Evolutionary conservation across 2,797 vertebrate species (phyloP).

Genomic region (Saxicola maurus): DNA sequence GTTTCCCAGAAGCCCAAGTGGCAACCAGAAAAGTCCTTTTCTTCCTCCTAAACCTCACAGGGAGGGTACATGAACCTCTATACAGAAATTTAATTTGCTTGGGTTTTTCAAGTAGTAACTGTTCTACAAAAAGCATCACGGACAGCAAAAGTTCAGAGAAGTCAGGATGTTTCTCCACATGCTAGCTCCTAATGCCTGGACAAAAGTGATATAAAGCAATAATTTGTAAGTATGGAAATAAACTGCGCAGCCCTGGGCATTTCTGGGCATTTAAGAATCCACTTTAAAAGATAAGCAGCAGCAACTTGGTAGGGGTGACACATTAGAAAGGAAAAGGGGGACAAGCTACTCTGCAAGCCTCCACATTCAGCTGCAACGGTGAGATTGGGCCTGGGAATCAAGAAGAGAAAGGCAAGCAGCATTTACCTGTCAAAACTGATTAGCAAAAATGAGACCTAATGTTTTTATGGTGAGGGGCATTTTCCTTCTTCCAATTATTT

Average conservation of each 20-base stretch:
- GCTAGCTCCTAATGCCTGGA: neutral
- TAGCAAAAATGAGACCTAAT: neutral
- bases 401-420: neutral
- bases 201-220: neutral
- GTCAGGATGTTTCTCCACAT: neutral
- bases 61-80: fast-evolving
- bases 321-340: neutral
- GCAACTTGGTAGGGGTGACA: neutral
- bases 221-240: fast-evolving
- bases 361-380: neutral
- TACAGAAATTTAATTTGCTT: neutral
- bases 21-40: neutral
- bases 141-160: neutral
- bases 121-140: neutral
- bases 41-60: neutral
- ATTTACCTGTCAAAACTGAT: neutral
- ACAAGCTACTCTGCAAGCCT: neutral
- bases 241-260: neutral
- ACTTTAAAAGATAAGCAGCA: neutral
- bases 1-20: neutral
- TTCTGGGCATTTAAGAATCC: neutral
- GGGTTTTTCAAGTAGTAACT: neutral
- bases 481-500: neutral
- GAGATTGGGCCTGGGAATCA: neutral
- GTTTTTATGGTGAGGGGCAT: neutral